A percentile compares a stretch with the other conserved stretches of the same genome.
These are phyloP conservation scores for Mythimna ferrago DNA, from an alignment of 2,888 invertebrate species.

Conservation along the genomic window DNA sequence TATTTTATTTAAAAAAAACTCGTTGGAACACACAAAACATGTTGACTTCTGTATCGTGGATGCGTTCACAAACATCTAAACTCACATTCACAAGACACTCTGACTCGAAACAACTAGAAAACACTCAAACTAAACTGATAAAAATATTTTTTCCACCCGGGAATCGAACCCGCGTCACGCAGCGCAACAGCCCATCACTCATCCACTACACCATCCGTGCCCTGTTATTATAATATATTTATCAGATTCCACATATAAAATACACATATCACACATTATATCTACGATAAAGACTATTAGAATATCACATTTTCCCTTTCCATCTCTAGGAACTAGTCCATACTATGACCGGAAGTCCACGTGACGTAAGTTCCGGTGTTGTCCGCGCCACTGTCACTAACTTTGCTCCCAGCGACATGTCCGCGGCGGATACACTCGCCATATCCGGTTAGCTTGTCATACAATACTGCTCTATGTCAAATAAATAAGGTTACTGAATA, in stretches of 20 bases:
- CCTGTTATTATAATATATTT: too few relatives aligned
- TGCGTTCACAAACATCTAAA: too few relatives aligned
- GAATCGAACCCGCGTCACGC: too few relatives aligned
- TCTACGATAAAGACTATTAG: not conserved
- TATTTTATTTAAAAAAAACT: too few relatives aligned
- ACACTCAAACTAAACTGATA: too few relatives aligned
- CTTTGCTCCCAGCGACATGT: constrained; percentile 58
- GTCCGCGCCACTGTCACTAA: constrained; percentile 40
- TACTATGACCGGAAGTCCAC: constrained; percentile 21
- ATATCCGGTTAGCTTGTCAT: constrained; percentile 43
- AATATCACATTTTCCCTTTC: constrained; percentile 18
- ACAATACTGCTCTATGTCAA: constrained; percentile 5
- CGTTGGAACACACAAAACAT: too few relatives aligned
- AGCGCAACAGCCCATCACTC: too few relatives aligned
- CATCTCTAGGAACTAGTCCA: constrained; percentile 23
- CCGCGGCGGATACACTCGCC: constrained; percentile 42
- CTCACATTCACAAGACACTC: too few relatives aligned
- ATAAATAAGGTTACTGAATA: not conserved
- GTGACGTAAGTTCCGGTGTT: constrained; percentile 45
- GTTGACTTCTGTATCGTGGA: too few relatives aligned
- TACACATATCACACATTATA: not conserved
- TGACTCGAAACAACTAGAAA: too few relatives aligned
- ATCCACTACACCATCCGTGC: too few relatives aligned
- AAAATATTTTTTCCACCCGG: too few relatives aligned
- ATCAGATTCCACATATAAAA: not conserved